Evolutionary conservation across 2,888 invertebrate species (phyloP), one percentile per base, ranked within the genome.

Genomic region (Ichneumoninae sp.): DNA sequence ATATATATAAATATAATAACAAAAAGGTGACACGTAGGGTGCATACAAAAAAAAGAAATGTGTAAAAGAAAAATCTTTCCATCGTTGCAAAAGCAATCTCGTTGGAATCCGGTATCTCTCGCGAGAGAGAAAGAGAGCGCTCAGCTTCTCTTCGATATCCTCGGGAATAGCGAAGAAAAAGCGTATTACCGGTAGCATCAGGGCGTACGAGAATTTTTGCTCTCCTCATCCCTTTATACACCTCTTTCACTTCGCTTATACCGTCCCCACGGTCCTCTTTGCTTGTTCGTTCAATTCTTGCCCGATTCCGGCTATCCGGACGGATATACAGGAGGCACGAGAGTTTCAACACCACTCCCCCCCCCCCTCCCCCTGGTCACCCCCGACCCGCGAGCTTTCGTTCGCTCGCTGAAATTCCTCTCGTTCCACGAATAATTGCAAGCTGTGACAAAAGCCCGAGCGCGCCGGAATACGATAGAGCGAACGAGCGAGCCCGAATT

Each of bases 361-460:
- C 63, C 73, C 73, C 30, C 13, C 54, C 57, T 30, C n/a, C 33
- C 74, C 44, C 40, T 8, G 54, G 36, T 52, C n/a, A n/a, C 74
- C 50, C 50, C 40, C 57, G 5, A 16, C 13, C 26, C 40, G 40
- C 50, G 47, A 26, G 63, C 47, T 30, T 74, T 65, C 44, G 74
- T 47, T 65, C 50, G n/a, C 33, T 22, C 63, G 63, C 30, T 54
- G 63, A 86, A 87, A 90, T 91, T 90, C 87, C 89, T 76, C 85
- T 88, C 88, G 87, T 89, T 90, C 88, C 81, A 65, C 88, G 88
- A 91, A 91, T 90, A 90, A 90, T 90, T 90, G 88, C 86, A 86
- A 77, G 75, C 81, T 71, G 73, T 70, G 77, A 76, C 86, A 81
- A 87, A 87, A 65, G 65, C 50, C 47, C 16, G 81, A 74, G 82